Evolutionary conservation across 2,113 vertebrate species (phyloP), one percentile per base, ranked within the genome.

Genomic region (Ptilonorhynchus violaceus): DNA sequence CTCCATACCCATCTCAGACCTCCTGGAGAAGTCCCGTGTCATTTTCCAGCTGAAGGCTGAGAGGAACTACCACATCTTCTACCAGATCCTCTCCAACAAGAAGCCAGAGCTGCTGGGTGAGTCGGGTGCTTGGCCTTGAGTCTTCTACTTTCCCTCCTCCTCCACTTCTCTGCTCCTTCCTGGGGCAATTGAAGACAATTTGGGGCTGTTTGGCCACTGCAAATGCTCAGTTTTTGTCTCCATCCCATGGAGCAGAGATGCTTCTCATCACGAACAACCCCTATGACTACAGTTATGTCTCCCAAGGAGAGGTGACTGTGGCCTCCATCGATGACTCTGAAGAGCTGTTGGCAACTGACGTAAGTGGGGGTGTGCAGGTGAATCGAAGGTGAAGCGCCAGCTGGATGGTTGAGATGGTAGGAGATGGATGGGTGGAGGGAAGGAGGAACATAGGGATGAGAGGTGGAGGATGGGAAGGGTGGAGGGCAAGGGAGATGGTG

Each of bases 31-130:
- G 96, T 99, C 99, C 46, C 98, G 99, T 7, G 98, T 99, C 35
- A 99, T 99, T 95, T 99, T 99, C 95, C 99, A 99, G 98, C 98
- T 99, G 19, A 99, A 99, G 93, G 94, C 99, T 20, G 99, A 99
- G 94, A 98, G 99, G 68, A 98, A 99, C 90, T 99, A 99, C 91
- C 99, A 99, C 91, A 99, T 99, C 96, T 99, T 99, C 97, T 99
- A 99, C 93, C 99, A 99, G 98, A 99, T 99, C 85, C 97, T 99
- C 94, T 99, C 99, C 97, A 99, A 99, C 52, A 98, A 99, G 96
- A 99, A 99, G 95, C 99, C 99, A 8, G 99, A 99, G 88, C 97
- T 99, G 21, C 94, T 99, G 84, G 99, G 99, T 99, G 90, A 91
- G 94, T 33, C 11, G 11, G 6, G 13, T 27, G 7, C 25, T 76